A percentile compares a stretch with the other conserved stretches of the same genome.
These are phyloP conservation scores for Synanthedon vespiformis DNA, from an alignment of 2,888 invertebrate genomes.

Conservation along the genomic window DNA sequence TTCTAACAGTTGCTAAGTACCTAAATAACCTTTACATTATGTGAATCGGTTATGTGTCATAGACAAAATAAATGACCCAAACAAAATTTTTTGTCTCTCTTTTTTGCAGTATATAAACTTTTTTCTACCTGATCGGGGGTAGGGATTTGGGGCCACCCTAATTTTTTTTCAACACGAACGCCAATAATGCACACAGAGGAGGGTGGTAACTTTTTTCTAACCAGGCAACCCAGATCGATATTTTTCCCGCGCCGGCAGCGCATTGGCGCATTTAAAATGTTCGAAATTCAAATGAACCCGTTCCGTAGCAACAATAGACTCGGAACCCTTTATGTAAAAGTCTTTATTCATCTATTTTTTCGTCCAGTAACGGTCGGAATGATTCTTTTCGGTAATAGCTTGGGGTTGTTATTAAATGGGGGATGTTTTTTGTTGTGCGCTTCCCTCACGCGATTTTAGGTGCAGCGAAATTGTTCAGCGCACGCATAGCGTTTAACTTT, in stretches of 20 bases:
- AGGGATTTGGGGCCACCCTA: slow-evolving; percentile 49
- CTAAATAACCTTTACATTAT: too few species aligned
- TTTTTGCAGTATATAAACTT: slow-evolving; percentile 26
- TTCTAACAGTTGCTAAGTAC: too few species aligned
- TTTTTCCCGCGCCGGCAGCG: slow-evolving; percentile 46
- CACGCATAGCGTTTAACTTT: slow-evolving; percentile 32
- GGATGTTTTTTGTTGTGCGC: slow-evolving; percentile 46
- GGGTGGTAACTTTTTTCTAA: slow-evolving; percentile 59
- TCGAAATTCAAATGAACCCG: slow-evolving; percentile 21
- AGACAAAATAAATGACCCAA: too few species aligned
- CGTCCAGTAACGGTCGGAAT: slow-evolving; percentile 51
- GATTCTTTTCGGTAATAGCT: slow-evolving; percentile 60
- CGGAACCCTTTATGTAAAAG: slow-evolving; percentile 48
- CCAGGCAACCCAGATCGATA: slow-evolving; percentile 45
- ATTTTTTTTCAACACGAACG: slow-evolving; percentile 48
- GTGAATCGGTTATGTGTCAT: too few species aligned
- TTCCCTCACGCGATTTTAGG: slow-evolving; percentile 53
- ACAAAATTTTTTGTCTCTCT: slow-evolving; percentile 14
- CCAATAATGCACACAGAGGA: slow-evolving; percentile 40
- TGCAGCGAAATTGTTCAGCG: slow-evolving; percentile 39
- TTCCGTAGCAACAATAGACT: slow-evolving; percentile 38
- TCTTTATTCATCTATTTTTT: slow-evolving; percentile 61
- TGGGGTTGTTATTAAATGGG: slow-evolving; percentile 49
- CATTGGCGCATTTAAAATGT: slow-evolving; percentile 32
- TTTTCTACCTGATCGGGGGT: slow-evolving; percentile 55